phyloP scores from a whole-genome alignment of 2,797 vertebrate genomes.

The Propithecus deckenii region DNA sequence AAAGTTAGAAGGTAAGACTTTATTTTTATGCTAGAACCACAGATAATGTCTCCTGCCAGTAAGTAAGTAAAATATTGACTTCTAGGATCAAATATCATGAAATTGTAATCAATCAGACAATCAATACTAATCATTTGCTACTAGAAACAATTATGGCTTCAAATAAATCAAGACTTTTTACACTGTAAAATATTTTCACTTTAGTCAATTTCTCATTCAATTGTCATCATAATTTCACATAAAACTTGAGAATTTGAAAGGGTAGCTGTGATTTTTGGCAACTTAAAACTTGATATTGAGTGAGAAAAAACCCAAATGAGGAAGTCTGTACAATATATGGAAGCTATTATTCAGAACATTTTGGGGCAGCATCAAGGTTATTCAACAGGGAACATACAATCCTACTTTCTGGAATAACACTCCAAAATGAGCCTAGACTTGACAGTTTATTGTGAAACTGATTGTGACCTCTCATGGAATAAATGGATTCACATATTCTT shows the following conservation, averaged over 20 bases:
- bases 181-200: background rate
- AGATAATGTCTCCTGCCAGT: background rate
- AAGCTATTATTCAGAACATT: background rate
- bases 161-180: background rate
- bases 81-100: background rate
- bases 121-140: background rate
- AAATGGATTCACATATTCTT: background rate
- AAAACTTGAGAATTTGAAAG: background rate
- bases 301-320: background rate
- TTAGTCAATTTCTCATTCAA: background rate
- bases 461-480: no score
- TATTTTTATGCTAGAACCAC: background rate
- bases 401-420: background rate
- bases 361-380: background rate
- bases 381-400: background rate
- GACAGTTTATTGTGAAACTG: background rate
- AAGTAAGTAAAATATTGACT: slow-evolving; percentile 19
- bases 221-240: background rate
- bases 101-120: background rate
- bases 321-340: background rate
- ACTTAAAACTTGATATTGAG: background rate
- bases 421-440: background rate
- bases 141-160: background rate
- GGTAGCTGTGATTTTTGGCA: background rate
- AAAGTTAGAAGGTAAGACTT: background rate